Base-by-base conservation (phyloP, 2,888 invertebrate genomes). In the Philereme vetulata region DNA sequence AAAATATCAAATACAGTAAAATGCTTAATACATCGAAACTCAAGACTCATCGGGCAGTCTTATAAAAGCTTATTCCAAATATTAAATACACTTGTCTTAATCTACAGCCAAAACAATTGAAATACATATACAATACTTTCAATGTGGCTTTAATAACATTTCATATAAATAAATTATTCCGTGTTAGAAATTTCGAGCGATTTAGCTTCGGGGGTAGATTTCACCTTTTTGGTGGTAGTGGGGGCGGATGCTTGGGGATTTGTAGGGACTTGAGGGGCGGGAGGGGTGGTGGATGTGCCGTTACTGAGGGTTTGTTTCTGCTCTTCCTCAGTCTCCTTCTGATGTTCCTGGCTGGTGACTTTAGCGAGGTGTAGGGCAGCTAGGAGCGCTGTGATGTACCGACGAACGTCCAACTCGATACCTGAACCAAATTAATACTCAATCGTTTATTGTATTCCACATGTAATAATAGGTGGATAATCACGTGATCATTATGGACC, bases 291-390 rank as follows among this genome's bases (percentile, higher is more conserved):
- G n/a, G 79, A 77, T 0, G 83, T 71, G 4, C 60, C 64, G 5
- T 70, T 69, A 3, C 50, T 60, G 47, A 67, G 35, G 60, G 68
- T 53, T 49, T 72, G 64, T 32, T 65, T 65, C 4, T 70, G 56
- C 32, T 69, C 68, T 38, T 75, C 67, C n/a, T 72, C 62, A 5
- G 77, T 71, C 9, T 52, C 43, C 49, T 63, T 64, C 59, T 82
- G 79, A 38, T 84, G 85, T 67, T 89, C 85, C 60, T 85, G 78
- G 65, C 82, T 83, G 50, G 90, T 91, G 32, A 89, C 90, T 48
- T 76, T 82, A 33, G 91, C 90, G 35, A 92, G 84, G 70, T 92
- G 91, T 1, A 92, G 73, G 0, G 90, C 91, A 0, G 91, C 91
- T 4, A 92, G 75, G 11, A 91, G 64, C 0, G 91, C 91, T 0